Conservation (phyloP, 2,113 vertebrate genomes). For the Cyprinus carpio region DNA sequence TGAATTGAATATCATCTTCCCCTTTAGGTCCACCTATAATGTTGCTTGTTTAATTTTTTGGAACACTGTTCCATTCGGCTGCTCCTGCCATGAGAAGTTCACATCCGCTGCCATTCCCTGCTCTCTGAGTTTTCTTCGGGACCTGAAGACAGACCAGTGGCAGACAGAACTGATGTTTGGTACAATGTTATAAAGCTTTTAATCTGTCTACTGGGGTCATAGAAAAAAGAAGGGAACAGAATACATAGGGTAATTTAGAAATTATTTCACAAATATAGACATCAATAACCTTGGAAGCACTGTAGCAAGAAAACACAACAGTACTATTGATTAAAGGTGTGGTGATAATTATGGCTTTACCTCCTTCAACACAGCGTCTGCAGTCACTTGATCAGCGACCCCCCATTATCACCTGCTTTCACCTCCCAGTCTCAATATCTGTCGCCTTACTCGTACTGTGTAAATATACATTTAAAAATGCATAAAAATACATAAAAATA, state of each 20-base stretch:
- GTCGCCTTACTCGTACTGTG: not conserved
- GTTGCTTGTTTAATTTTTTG: not conserved
- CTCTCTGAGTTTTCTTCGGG: not conserved
- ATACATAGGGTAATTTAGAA: too few relatives aligned
- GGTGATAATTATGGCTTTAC: not conserved
- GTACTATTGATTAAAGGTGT: not conserved
- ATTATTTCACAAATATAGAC: too few relatives aligned
- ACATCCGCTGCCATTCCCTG: not conserved
- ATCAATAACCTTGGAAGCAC: not conserved
- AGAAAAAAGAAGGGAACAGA: not conserved
- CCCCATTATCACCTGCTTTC: not conserved
- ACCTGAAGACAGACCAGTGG: constrained; percentile 9
- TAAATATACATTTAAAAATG: too few relatives aligned
- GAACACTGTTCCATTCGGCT: not conserved
- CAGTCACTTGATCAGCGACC: not conserved
- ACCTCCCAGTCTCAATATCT: constrained; percentile 20
- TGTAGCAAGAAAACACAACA: not conserved
- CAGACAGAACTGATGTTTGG: not conserved
- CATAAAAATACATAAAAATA: not conserved
- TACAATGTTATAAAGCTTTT: not conserved
- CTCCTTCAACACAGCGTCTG: not conserved
- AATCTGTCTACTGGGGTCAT: not conserved
- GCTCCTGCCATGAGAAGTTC: not conserved
- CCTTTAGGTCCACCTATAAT: too few relatives aligned
- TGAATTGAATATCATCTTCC: not conserved